phyloP scores from a whole-genome alignment of 2,888 invertebrate genomes.

The Dryadula phaetusa region DNA sequence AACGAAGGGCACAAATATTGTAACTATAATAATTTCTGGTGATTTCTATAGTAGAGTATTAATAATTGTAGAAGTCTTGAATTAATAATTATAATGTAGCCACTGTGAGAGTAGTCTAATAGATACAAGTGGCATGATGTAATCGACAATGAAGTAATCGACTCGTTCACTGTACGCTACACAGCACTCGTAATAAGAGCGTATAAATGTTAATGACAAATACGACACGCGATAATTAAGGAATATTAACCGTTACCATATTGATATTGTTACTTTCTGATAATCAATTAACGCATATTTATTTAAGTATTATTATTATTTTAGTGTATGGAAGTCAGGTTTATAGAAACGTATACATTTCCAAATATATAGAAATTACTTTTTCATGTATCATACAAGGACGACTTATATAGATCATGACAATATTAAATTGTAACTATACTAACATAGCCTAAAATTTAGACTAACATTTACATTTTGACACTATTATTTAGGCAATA shows the following conservation, averaged over 20 bases:
- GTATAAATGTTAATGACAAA: conserved; percentile 36
- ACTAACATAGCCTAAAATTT: no score
- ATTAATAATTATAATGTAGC: conserved; percentile 13
- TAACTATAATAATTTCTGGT: not conserved
- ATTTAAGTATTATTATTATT: not conserved
- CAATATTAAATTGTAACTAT: no score
- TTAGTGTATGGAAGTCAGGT: no score
- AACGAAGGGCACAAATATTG: not conserved
- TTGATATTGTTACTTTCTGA: not conserved
- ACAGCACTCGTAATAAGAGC: conserved; percentile 34
- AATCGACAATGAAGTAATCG: conserved; percentile 44
- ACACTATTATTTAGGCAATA: no score
- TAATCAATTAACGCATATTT: not conserved
- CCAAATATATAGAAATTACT: no score
- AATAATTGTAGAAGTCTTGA: not conserved
- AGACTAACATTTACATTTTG: no score
- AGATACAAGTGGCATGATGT: conserved; percentile 44
- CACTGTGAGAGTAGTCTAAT: conserved; percentile 37
- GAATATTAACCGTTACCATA: not conserved
- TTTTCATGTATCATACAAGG: no score
- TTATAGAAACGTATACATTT: no score
- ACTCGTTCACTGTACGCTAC: conserved; percentile 34
- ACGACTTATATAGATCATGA: no score
- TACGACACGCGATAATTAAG: conserved; percentile 26
- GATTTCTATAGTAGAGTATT: not conserved